Conservation (phyloP, 1,140 invertebrate species). For the Pogonus chalceus region DNA sequence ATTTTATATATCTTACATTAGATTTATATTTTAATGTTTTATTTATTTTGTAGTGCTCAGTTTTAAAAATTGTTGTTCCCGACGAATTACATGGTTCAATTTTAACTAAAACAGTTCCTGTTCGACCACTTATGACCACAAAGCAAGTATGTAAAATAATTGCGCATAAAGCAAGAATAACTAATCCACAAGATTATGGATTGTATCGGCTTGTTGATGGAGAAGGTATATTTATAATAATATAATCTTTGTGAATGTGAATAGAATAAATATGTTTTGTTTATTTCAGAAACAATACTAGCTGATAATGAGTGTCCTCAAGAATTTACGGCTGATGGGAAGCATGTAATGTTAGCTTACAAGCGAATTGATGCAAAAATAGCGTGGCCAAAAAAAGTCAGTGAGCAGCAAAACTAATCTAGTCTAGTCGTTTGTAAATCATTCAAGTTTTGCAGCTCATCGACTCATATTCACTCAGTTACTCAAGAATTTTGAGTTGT, state of each 20-base stretch:
- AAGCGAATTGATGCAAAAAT: constrained; percentile 94
- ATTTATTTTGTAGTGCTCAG: constrained; percentile 47
- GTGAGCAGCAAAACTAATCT: background rate
- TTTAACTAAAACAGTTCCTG: constrained; percentile 80
- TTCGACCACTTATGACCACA: constrained; percentile 82
- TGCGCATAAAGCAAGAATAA: constrained; percentile 84
- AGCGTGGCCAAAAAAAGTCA: constrained; percentile 63
- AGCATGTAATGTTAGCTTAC: constrained; percentile 85
- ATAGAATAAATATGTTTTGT: constrained; percentile 13
- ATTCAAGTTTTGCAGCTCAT: background rate
- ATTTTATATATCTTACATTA: background rate
- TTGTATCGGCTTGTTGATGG: constrained; percentile 85
- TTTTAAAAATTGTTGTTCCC: constrained; percentile 80
- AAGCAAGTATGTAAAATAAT: constrained; percentile 86
- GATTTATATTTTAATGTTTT: constrained; percentile 14
- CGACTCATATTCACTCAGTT: background rate
- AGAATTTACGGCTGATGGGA: constrained; percentile 57
- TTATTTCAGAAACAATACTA: constrained; percentile 73
- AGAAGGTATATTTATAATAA: constrained; percentile 54
- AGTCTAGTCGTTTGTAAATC: background rate
- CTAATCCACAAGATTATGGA: constrained; percentile 92
- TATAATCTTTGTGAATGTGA: background rate
- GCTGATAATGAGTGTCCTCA: constrained; percentile 85
- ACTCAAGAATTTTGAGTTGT: background rate
- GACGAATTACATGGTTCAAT: constrained; percentile 86